A percentile compares a stretch with the other conserved stretches of the same genome.
phyloP scores from a whole-genome alignment of 1,140 invertebrate species.

The Bombus confusus region DNA sequence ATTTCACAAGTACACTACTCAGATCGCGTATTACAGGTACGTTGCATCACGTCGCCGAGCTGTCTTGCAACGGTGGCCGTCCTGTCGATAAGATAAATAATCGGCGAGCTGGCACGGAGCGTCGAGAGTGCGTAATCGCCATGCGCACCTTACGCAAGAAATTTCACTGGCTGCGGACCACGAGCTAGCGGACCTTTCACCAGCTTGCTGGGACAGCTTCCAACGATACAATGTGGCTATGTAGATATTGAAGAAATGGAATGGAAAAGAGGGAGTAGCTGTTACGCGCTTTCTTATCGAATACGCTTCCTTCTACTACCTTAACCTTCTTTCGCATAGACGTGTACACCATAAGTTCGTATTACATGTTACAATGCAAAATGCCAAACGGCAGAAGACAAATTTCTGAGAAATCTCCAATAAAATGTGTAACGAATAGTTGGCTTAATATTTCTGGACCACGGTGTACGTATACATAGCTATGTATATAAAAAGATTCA shows the following conservation, averaged over 20 bases:
- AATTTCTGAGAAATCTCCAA: too few relatives aligned
- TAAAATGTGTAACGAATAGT: too few relatives aligned
- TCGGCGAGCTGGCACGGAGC: constrained; percentile 2
- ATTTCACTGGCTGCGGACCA: constrained; percentile 29
- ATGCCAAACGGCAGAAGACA: too few relatives aligned
- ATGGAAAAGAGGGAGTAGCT: not conserved
- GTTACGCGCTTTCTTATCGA: not conserved
- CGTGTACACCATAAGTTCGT: not conserved
- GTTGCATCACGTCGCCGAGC: constrained; percentile 33
- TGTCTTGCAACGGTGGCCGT: constrained; percentile 8
- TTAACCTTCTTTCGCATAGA: not conserved
- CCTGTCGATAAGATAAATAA: constrained; percentile 43
- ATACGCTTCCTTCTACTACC: not conserved
- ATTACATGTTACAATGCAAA: too few relatives aligned
- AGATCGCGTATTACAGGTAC: not conserved
- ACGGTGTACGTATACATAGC: too few relatives aligned
- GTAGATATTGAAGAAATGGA: not conserved
- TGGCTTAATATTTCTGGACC: too few relatives aligned
- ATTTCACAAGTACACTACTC: not conserved
- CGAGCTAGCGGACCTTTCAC: constrained; percentile 30
- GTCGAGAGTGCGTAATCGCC: constrained; percentile 13
- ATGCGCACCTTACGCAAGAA: constrained; percentile 28
- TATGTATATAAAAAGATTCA: too few relatives aligned
- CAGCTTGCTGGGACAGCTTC: not conserved
- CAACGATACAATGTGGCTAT: not conserved